phyloP scores from a whole-genome alignment of 2,888 invertebrate genomes.

The Argynnis bischoffii region DNA sequence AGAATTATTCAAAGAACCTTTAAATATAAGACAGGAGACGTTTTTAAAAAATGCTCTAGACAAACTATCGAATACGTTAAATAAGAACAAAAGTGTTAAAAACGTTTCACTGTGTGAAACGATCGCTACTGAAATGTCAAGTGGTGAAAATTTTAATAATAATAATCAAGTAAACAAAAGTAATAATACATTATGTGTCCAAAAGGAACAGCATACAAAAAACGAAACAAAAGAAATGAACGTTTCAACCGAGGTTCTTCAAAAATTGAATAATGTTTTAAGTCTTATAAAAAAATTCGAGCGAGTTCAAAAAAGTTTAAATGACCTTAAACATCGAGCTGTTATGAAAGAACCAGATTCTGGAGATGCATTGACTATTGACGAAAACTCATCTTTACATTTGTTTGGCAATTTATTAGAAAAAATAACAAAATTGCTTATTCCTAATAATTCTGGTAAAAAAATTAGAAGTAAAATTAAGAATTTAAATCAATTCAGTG shows the following conservation, averaged over 20 bases:
- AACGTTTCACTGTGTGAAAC: constrained; percentile 64
- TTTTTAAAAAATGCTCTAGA: constrained; percentile 67
- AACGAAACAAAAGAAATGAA: constrained; percentile 32
- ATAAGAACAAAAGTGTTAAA: constrained; percentile 54
- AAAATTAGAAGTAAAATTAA: constrained; percentile 50
- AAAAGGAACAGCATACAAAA: constrained; percentile 26
- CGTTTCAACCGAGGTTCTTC: constrained; percentile 49
- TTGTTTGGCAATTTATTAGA: constrained; percentile 61
- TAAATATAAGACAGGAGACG: constrained; percentile 65
- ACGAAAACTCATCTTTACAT: constrained; percentile 48
- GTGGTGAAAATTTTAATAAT: constrained; percentile 36
- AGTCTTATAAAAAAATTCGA: constrained; percentile 64
- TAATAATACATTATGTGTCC: constrained; percentile 27
- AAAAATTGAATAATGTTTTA: constrained; percentile 61
- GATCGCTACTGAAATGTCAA: constrained; percentile 46
- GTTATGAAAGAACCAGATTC: constrained; percentile 10
- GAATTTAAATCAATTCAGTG: constrained; percentile 48
- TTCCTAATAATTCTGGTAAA: constrained; percentile 55
- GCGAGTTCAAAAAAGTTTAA: constrained; percentile 52
- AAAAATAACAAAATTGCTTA: constrained; percentile 63
- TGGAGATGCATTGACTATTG: background rate
- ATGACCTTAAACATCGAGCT: constrained; percentile 44
- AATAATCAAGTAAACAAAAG: constrained; percentile 21
- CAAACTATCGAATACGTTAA: constrained; percentile 61
- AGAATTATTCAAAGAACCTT: constrained; percentile 70